phyloP scores from a whole-genome alignment of 2,888 invertebrate species.

The Myathropa florea region DNA sequence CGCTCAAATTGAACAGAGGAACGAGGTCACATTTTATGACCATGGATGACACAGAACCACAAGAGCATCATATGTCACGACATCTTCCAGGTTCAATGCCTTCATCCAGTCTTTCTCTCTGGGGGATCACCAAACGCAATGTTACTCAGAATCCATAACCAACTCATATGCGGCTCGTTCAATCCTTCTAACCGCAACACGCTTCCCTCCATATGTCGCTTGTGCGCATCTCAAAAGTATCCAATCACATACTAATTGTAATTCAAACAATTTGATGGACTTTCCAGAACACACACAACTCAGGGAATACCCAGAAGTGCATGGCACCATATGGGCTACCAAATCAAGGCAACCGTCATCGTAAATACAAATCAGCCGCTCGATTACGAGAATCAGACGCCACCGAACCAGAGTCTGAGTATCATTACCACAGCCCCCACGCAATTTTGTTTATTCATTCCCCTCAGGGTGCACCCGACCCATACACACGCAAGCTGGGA shows the following conservation, averaged over 20 bases:
- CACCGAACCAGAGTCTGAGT: neutral
- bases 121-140: neutral
- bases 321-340: conserved; percentile 40
- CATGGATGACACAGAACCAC: neutral
- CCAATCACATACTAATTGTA: neutral
- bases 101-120: neutral
- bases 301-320: neutral
- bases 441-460: conserved; percentile 45
- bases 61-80: neutral
- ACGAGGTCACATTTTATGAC: too few species aligned
- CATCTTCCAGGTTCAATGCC: neutral
- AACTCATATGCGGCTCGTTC: neutral
- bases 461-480: conserved; percentile 24
- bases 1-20: too few species aligned
- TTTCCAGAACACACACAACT: neutral
- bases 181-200: neutral
- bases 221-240: neutral
- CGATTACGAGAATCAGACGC: conserved; percentile 28
- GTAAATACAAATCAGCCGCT: conserved; percentile 38
- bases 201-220: neutral
- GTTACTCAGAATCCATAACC: neutral
- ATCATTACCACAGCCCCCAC: conserved; percentile 14
- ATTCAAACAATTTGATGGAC: neutral
- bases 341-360: conserved; percentile 45
- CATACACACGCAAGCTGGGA: neutral